Base-by-base conservation (phyloP, 92 coral and sea anemone genomes). In the Epizoanthus ramosus region DNA sequence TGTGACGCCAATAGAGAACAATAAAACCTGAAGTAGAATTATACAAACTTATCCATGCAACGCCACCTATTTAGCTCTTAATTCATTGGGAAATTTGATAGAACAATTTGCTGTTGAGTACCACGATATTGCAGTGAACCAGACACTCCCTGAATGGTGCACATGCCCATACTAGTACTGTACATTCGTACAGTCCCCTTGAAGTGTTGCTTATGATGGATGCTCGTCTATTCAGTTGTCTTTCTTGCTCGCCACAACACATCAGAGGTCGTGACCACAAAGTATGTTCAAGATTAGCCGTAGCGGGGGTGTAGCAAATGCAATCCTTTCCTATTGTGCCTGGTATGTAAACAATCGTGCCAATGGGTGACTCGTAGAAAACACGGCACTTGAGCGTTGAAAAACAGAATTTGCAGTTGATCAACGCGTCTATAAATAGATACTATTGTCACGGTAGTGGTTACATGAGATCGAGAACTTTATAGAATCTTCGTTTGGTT, bases 211-310 rank as follows among this genome's bases (percentile, higher is more conserved):
- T 17, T 15, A 6, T 18, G 12, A 16, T 33, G 39, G 9, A 15
- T 33, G 2, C 39, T 22, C 9, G 22, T 3, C 39, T 37, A 60
- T 41, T 61, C 25, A 14, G 65, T 60, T 77, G n/a, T 59, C 57
- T 43, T 58, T 18, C 43, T 2, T 10, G 60, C 24, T 15, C 47
- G 63, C 82, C 82, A 57, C 82, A 77, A 61, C 50, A 19, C 35
- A 18, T 15, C 15, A 53, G 79, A 74, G 82, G 82, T 77, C 82
- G 71, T 22, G 82, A 77, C 82, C 82, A 28, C 71, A 63, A 41
- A 5, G 50, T 39, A 59, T 35, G 24, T 50, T 9, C 45, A 57
- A 6, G 63, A 54, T 4, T 61, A 68, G 41, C 70, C 14, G 57
- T n/a, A 43, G 35, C 67, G 25, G 7, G 8, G 60, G 25, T 57